Conservation (phyloP, 2,113 vertebrate genomes). For the Charadrius vociferus region DNA sequence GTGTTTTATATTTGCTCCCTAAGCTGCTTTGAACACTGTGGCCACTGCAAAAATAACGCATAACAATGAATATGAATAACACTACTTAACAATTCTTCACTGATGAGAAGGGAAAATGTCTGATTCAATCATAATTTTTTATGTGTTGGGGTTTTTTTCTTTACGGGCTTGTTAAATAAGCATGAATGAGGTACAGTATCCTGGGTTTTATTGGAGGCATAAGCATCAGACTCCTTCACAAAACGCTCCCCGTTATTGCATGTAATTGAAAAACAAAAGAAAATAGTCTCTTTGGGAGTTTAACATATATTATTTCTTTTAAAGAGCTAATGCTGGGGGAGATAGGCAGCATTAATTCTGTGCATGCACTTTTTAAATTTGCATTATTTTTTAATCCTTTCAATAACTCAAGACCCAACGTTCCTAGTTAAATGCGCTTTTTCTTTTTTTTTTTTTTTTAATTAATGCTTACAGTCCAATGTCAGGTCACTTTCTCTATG, state of each 20-base stretch:
- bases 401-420: fast-evolving
- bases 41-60: neutral
- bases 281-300: conserved; percentile 15
- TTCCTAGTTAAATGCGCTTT: neutral
- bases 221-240: neutral
- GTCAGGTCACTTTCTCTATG: neutral
- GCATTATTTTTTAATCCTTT: neutral
- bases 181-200: neutral
- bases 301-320: conserved; percentile 9
- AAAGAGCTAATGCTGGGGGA: neutral
- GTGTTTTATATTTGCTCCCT: conserved; percentile 12
- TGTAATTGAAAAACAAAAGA: conserved; percentile 55
- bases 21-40: conserved; percentile 1
- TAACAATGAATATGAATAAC: neutral
- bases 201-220: conserved; percentile 7
- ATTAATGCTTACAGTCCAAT: neutral
- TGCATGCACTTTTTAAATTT: neutral
- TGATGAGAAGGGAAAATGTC: neutral
- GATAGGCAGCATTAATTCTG: neutral
- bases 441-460: neutral
- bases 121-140: neutral
- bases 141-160: neutral
- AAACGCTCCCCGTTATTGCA: conserved; percentile 7
- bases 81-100: neutral
- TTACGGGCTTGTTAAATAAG: conserved; percentile 3